A percentile compares a stretch with the other conserved stretches of the same genome.
These are phyloP conservation scores for Scaptodrosophila latifasciaeformis DNA, from an alignment of 2,888 invertebrate genomes.

Conservation along the genomic window DNA sequence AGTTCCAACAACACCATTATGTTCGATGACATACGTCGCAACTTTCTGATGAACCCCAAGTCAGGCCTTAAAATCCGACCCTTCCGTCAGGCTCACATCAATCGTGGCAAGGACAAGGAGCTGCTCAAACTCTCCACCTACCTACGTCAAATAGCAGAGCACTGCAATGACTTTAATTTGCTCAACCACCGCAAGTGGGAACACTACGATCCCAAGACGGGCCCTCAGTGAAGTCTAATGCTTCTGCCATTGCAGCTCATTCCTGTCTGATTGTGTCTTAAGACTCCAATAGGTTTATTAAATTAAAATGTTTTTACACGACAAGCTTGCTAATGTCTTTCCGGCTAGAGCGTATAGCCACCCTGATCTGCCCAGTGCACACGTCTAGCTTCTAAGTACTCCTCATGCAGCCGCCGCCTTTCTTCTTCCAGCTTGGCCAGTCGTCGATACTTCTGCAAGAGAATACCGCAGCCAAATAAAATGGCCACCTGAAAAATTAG, in stretches of 20 bases:
- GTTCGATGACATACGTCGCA: constrained; percentile 96
- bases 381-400: constrained; percentile 80
- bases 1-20: constrained; percentile 95
- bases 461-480: constrained; percentile 77
- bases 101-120: constrained; percentile 89
- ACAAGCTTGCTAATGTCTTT: not conserved
- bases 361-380: constrained; percentile 82
- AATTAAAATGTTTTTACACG: constrained; percentile 51
- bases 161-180: constrained; percentile 87
- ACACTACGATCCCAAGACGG: constrained; percentile 77
- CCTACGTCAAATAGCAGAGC: constrained; percentile 86
- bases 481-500: constrained; percentile 78
- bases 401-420: constrained; percentile 77
- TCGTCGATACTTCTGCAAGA: constrained; percentile 77
- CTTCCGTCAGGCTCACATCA: constrained; percentile 92
- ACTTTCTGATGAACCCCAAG: constrained; percentile 98
- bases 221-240: constrained; percentile 14
- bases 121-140: constrained; percentile 87
- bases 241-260: not conserved
- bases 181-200: constrained; percentile 96
- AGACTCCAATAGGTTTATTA: constrained; percentile 50
- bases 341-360: constrained; percentile 65
- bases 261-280: constrained; percentile 24
- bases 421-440: constrained; percentile 76
- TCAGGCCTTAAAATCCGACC: constrained; percentile 93